These are phyloP conservation scores for Nezara viridula DNA, from an alignment of 2,888 invertebrate genomes.

Conservation along the genomic window DNA sequence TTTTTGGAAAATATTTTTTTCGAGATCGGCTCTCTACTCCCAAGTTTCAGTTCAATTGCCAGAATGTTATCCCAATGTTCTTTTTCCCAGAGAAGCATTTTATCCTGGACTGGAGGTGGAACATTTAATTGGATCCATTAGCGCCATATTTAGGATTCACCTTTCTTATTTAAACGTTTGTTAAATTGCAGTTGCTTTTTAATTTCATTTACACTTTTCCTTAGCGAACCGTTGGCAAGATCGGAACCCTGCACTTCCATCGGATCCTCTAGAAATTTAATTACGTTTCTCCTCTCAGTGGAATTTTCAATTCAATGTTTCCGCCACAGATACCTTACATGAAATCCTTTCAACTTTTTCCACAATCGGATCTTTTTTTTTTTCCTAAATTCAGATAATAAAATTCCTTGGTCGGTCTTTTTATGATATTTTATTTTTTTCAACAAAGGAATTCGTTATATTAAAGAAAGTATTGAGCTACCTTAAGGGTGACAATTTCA, in stretches of 20 bases:
- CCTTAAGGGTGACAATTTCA: neutral
- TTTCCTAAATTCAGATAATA: neutral
- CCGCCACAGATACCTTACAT: neutral
- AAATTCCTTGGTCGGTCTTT: slow-evolving; percentile 3
- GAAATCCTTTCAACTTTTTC: neutral
- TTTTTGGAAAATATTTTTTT: too few species aligned
- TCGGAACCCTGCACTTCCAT: neutral
- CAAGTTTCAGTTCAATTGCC: too few species aligned
- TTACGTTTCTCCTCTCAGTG: neutral
- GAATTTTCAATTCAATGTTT: slow-evolving; percentile 26
- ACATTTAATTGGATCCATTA: too few species aligned
- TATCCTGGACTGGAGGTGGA: too few species aligned
- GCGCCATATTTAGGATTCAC: too few species aligned
- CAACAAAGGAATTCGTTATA: neutral
- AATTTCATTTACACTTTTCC: neutral
- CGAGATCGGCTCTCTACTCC: too few species aligned
- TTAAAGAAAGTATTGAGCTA: neutral
- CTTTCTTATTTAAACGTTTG: too few species aligned
- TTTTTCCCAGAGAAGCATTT: too few species aligned
- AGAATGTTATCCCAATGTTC: too few species aligned
- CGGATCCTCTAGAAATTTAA: neutral
- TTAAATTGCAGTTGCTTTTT: neutral
- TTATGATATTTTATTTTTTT: neutral
- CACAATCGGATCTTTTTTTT: slow-evolving; percentile 15
- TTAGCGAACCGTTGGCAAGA: neutral